Evolutionary conservation across 2,797 vertebrate genomes (phyloP).

Genomic region (Sebastes variabilis): DNA sequence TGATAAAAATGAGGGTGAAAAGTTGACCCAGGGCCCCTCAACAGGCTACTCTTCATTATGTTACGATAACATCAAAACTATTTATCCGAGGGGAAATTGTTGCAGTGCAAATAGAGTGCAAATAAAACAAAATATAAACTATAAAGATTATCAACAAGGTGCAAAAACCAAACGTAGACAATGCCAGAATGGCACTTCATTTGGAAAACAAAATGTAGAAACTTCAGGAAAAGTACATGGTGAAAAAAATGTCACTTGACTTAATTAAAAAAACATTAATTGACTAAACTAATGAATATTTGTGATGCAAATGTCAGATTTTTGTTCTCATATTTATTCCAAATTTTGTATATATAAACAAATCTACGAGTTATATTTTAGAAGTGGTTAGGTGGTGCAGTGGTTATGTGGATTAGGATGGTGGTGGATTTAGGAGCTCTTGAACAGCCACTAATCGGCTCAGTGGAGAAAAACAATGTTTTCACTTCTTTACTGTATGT

Average conservation of each 20-base stretch:
- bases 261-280: background rate
- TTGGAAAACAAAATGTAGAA: background rate
- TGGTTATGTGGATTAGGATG: constrained; percentile 3
- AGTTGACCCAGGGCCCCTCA: background rate
- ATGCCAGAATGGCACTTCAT: background rate
- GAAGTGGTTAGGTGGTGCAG: background rate
- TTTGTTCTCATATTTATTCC: background rate
- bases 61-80: too few relatives aligned
- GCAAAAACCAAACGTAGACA: background rate
- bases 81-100: background rate
- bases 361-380: background rate
- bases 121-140: background rate
- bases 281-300: background rate
- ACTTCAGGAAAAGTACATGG: background rate
- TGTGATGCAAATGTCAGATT: too few relatives aligned
- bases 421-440: background rate
- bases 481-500: constrained; percentile 71
- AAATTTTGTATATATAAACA: too few relatives aligned
- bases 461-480: constrained; percentile 43
- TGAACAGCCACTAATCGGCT: background rate
- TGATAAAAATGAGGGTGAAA: background rate
- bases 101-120: background rate
- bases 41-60: background rate
- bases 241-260: background rate
- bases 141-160: background rate